Conservation (phyloP, 2,113 vertebrate genomes). For the Neopipo cinnamomea region DNA sequence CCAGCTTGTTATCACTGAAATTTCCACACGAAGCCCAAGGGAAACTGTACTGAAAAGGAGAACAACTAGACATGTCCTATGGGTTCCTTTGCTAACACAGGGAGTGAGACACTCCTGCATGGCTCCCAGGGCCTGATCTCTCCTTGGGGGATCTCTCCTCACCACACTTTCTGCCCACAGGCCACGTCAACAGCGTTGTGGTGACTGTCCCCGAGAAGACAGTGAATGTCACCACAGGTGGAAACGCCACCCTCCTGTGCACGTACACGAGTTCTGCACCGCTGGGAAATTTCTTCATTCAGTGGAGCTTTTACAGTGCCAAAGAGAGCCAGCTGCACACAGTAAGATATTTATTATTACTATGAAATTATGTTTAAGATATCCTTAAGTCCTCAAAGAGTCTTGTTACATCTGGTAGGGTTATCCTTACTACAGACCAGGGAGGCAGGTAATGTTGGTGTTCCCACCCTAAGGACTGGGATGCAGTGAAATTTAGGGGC, state of each 20-base stretch:
- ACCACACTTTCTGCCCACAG: constrained; percentile 9
- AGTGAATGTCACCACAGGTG: constrained; percentile 54
- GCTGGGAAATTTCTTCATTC: constrained; percentile 7
- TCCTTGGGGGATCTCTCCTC: neutral
- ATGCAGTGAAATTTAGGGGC: neutral
- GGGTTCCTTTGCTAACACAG: accelerated
- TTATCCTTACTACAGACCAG: neutral
- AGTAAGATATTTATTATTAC: constrained; percentile 38
- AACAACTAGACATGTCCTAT: accelerated
- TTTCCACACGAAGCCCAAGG: neutral
- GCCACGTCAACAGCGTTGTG: neutral
- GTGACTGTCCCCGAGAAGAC: constrained; percentile 39
- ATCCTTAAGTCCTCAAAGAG: neutral
- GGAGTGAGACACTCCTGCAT: accelerated
- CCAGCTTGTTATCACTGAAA: neutral
- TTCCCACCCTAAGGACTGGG: neutral
- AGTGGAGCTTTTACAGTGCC: constrained; percentile 68
- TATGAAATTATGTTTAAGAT: neutral
- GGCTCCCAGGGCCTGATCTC: neutral
- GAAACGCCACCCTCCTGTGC: constrained; percentile 54
- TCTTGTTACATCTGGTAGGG: neutral
- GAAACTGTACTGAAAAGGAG: neutral
- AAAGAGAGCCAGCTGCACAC: neutral
- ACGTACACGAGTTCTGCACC: neutral
- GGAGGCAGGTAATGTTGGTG: neutral